Base-by-base conservation (phyloP, 2,888 invertebrate species). In the Lithophane socia region DNA sequence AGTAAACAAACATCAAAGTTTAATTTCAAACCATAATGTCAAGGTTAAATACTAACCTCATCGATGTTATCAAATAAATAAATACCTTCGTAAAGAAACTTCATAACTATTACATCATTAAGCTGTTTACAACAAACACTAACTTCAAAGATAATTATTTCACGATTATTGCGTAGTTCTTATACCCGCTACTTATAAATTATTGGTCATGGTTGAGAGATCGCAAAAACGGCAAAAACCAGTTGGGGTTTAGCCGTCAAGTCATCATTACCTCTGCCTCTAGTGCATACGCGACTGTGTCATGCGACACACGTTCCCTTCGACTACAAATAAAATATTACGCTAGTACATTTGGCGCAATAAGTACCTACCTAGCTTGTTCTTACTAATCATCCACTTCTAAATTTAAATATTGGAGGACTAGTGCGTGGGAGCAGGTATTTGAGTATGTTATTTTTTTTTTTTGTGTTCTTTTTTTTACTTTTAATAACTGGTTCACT, bases 1-100 rank as follows among this genome's bases (percentile, higher is more conserved):
- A 80, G 80, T 80, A 77, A 37, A 60, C 16, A 24, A 8, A n/a
- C 49, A 52, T 37, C 0, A 10, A 76, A 42, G 5, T 63, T 56
- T 49, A 10, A 54, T 61, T 61, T 82, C 13, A 9, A 71, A 58
- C 0, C 2, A 24, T 37, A 75, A 68, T 64, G 64, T 86, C 79
- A 86, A 86, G 86, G 86, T 84, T 82, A 86, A 10, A 64, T 71
- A 4, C 29, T 86, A 86, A 86, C 86, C 86, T 84, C 67, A 70
- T 18, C 58, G 60, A 68, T 79, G 64, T 29, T 66, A 71, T 58
- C 69, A 69, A 76, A 29, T 56, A 69, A 76, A 29, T 56, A 16
- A 66, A 37, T 66, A 24, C 42, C 65, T 16, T 21, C 44, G 13
- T 10, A n/a, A 44, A 58, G 18, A 76, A 75, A 60, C 44, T 66